Percentiles rank a stretch among this genome's conserved stretches.
Evolutionary conservation across 1,140 invertebrate genomes (phyloP).

Genomic region (Littorina saxatilis): DNA sequence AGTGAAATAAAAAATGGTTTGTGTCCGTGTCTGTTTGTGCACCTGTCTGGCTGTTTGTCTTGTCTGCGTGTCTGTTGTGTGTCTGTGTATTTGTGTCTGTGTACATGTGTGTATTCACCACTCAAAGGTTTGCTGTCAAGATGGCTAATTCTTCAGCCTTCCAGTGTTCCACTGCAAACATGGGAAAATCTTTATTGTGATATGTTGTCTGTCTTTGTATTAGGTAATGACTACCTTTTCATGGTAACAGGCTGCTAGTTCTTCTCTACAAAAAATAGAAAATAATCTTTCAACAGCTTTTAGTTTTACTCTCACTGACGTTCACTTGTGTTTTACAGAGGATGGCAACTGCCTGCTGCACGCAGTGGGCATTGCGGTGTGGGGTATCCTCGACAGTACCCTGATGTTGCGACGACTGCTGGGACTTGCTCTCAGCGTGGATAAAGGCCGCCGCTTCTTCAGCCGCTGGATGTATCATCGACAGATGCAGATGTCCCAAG

Average conservation of each 20-base stretch:
- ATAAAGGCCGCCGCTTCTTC: constrained; percentile 80
- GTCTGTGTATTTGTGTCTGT: not conserved
- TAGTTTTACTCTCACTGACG: not conserved
- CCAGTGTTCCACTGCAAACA: too few relatives aligned
- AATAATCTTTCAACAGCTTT: not conserved
- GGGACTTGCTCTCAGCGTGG: constrained; percentile 81
- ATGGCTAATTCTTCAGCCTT: too few relatives aligned
- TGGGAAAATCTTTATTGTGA: too few relatives aligned
- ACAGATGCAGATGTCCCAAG: constrained; percentile 39
- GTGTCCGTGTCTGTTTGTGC: not conserved
- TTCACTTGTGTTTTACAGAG: constrained; percentile 73
- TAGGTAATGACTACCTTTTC: not conserved
- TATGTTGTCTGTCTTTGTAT: not conserved
- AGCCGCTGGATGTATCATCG: constrained; percentile 79
- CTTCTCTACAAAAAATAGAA: not conserved
- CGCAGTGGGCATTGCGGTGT: constrained; percentile 85
- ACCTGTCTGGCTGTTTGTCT: too few relatives aligned
- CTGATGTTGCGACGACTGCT: constrained; percentile 87
- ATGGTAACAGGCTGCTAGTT: not conserved
- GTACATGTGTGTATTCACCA: too few relatives aligned
- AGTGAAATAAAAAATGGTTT: not conserved
- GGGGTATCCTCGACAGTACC: constrained; percentile 89
- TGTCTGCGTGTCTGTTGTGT: too few relatives aligned
- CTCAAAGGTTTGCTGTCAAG: too few relatives aligned
- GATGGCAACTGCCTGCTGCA: constrained; percentile 94